Evolutionary conservation across 2,888 invertebrate species (phyloP).

Genomic region (Cenopis cana): DNA sequence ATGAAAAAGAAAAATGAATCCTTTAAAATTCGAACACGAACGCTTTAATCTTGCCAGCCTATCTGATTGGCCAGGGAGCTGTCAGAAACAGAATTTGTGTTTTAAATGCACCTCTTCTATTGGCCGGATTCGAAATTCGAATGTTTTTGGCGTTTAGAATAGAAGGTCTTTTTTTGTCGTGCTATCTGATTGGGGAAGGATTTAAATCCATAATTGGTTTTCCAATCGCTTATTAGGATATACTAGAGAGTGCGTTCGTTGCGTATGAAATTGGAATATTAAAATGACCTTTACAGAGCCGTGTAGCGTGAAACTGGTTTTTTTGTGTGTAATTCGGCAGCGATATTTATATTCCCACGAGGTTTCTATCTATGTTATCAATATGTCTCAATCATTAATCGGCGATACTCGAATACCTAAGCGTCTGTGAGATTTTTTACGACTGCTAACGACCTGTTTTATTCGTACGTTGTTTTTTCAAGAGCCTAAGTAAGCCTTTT

Average conservation of each 20-base stretch:
- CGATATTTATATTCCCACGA: slow-evolving; percentile 41
- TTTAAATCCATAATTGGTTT: slow-evolving; percentile 64
- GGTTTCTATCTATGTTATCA: slow-evolving; percentile 39
- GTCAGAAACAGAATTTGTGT: slow-evolving; percentile 77
- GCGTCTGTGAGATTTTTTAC: neutral
- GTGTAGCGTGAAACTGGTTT: slow-evolving; percentile 47
- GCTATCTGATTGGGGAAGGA: slow-evolving; percentile 59
- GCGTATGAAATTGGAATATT: slow-evolving; percentile 44
- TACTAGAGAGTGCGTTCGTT: slow-evolving; percentile 40
- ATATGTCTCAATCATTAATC: slow-evolving; percentile 38
- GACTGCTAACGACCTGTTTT: neutral
- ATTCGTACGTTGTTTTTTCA: neutral
- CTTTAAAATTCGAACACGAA: slow-evolving; percentile 73
- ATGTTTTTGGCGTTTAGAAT: slow-evolving; percentile 60
- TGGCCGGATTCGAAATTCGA: slow-evolving; percentile 68
- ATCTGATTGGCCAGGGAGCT: slow-evolving; percentile 80
- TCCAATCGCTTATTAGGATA: slow-evolving; percentile 52
- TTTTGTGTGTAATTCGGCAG: slow-evolving; percentile 44
- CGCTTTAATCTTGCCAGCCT: slow-evolving; percentile 73
- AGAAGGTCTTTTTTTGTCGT: slow-evolving; percentile 55
- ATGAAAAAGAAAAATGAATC: slow-evolving; percentile 55
- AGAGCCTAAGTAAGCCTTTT: neutral
- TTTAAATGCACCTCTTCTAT: slow-evolving; percentile 76
- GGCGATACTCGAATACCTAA: slow-evolving; percentile 12
- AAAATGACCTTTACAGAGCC: slow-evolving; percentile 39